A percentile compares a stretch with the other conserved stretches of the same genome.
Conservation (phyloP, 2,888 invertebrate genomes). For the Eilema sororculum region DNA sequence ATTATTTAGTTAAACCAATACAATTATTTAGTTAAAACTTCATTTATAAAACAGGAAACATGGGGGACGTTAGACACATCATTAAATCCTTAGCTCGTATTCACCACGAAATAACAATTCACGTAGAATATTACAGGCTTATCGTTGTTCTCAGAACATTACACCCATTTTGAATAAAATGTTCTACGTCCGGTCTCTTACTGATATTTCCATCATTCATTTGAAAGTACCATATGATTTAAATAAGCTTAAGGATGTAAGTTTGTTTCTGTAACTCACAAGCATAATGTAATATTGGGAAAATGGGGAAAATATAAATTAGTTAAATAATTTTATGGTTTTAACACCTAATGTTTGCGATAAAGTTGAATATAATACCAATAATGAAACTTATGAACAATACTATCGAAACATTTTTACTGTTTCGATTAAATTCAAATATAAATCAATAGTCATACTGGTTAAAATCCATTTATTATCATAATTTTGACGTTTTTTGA, state of each 20-base stretch:
- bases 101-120: constrained; percentile 25
- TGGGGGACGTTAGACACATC: constrained; percentile 15
- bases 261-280: background rate
- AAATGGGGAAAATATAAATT: background rate
- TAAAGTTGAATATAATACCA: no score
- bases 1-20: background rate
- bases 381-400: no score
- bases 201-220: constrained; percentile 27
- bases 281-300: background rate
- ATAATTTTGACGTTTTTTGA: no score
- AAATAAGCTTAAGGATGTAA: constrained; percentile 12
- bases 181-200: constrained; percentile 24
- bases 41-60: constrained; percentile 8
- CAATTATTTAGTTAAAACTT: background rate
- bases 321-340: background rate
- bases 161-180: constrained; percentile 32
- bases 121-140: constrained; percentile 29
- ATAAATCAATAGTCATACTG: no score
- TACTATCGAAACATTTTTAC: no score
- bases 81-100: constrained; percentile 24
- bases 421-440: no score
- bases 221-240: constrained; percentile 22
- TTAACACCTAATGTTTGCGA: no score
- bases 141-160: constrained; percentile 37
- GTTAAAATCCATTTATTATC: no score